Base-by-base conservation (phyloP, 2,888 invertebrate species). In the Melitaea athalia region DNA sequence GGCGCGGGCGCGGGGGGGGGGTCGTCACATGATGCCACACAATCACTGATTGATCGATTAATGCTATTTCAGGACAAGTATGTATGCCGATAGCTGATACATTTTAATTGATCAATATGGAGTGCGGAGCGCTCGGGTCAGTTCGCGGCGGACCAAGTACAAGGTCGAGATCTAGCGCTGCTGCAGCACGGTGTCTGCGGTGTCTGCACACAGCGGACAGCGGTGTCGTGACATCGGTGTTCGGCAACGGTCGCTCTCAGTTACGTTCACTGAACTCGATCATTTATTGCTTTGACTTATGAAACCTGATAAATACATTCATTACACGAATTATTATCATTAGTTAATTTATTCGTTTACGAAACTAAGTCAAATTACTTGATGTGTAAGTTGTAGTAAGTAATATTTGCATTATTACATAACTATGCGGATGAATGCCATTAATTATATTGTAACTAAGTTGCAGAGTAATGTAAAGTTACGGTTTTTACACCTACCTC, bases 21-120 rank as follows among this genome's bases (percentile, higher is more conserved):
- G 24, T 24, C 71, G 74, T 73, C 73, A 69, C 73, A 71, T 69
- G 69, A 71, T 63, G 72, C 43, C 72, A 69, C 64, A 76, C 70
- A 75, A 72, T 75, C 78, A 74, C 74, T 74, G 76, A 76, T 77
- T 73, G 73, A 72, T 72, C 69, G 64, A 64, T 64, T 50, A 33
- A 57, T 43, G 63, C 71, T 71, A 71, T 69, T 69, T 69, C 14
- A 64, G 69, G 55, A 53, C 31, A 57, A 38, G 31, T 49, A 47
- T 47, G 61, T 45, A n/a, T 55, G 57, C 43, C 60, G 71, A 71
- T 69, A 38, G 33, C 59, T 57, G 70, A 70, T 62, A 62, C 68
- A 64, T 61, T 53, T 67, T 67, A 67, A 67, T 67, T 53, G 47
- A 38, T 24, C 66, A 61, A 67, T 62, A 49, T 62, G n/a, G 61